These are phyloP conservation scores for Psylliodes chrysocephalus DNA, from an alignment of 2,888 invertebrate species.

Conservation along the genomic window DNA sequence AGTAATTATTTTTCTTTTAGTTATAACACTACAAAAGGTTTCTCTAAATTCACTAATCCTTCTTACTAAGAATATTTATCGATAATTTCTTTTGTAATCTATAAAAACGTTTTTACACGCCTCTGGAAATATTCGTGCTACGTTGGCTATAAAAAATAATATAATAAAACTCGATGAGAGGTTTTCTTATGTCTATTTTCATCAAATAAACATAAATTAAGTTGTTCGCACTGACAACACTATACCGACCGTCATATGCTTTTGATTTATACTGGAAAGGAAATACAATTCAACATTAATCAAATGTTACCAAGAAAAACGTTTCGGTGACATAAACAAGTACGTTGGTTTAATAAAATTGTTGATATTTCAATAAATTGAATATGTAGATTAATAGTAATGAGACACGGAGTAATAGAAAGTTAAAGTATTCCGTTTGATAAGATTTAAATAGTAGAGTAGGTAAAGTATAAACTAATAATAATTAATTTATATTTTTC, in stretches of 20 bases:
- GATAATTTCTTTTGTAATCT: no score
- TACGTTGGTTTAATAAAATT: not conserved
- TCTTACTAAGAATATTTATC: no score
- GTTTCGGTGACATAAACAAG: not conserved
- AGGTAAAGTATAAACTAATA: no score
- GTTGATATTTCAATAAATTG: no score
- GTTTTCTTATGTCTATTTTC: conserved; percentile 41
- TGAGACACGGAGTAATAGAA: no score
- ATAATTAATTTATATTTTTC: no score
- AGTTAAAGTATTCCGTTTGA: no score
- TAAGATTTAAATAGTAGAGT: no score
- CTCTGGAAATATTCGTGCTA: conserved; percentile 2
- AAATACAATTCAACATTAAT: conserved; percentile 18
- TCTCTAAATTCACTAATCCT: no score
- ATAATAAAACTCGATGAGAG: conserved; percentile 31
- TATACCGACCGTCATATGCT: conserved; percentile 27
- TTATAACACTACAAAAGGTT: no score
- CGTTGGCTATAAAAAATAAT: conserved; percentile 27
- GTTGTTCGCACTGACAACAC: conserved; percentile 41
- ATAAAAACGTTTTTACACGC: not conserved
- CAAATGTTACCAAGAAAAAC: not conserved
- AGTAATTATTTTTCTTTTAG: no score
- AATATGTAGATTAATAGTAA: no score
- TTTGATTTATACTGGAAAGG: conserved; percentile 32
- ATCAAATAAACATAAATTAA: conserved; percentile 43